Conservation (phyloP, 2,797 vertebrate genomes). For the Pipistrellus pipistrellus region DNA sequence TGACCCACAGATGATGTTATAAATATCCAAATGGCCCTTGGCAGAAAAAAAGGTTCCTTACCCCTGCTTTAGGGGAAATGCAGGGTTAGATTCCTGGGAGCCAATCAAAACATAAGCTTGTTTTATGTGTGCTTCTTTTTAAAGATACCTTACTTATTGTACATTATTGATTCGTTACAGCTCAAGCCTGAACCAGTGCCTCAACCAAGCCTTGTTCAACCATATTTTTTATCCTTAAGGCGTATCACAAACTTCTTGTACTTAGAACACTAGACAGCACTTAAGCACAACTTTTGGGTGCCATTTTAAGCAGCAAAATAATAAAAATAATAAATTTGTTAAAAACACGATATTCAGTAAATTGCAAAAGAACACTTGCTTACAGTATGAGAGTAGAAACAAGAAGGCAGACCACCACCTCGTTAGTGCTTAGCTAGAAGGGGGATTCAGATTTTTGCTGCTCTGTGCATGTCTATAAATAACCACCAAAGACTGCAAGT, state of each 20-base stretch:
- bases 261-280: not conserved
- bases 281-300: not conserved
- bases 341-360: not conserved
- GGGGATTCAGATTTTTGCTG: not conserved
- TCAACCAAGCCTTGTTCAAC: not conserved
- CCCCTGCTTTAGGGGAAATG: not conserved
- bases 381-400: not conserved
- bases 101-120: not conserved
- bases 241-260: not conserved
- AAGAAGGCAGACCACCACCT: not conserved
- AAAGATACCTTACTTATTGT: not conserved
- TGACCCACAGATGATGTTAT: too few species aligned
- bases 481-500: not conserved
- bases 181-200: not conserved
- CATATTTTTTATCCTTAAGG: not conserved
- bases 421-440: not conserved
- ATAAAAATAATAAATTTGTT: not conserved
- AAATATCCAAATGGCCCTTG: too few species aligned
- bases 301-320: not conserved
- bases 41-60: too few species aligned
- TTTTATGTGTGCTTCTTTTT: not conserved
- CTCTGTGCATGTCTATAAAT: not conserved
- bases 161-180: not conserved
- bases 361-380: not conserved
- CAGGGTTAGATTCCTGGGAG: not conserved